Conservation (phyloP, 1,140 invertebrate species). For the Nomia melanderi region DNA sequence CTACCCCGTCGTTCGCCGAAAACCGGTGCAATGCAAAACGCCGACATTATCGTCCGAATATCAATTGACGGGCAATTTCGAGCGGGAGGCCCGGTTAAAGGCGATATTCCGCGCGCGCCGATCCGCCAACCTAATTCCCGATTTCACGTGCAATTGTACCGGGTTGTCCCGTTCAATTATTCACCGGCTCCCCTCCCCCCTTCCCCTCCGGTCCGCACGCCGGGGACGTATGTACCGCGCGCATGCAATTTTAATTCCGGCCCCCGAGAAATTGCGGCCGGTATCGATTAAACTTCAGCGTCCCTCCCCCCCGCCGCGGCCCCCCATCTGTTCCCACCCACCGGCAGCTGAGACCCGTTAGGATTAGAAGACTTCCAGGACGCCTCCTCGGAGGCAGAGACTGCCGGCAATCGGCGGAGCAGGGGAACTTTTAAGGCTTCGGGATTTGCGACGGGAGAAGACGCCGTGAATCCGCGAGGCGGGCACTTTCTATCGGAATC, state of each 20-base stretch:
- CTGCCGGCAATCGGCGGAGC: not conserved
- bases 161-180: slow-evolving; percentile 17
- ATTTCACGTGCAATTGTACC: slow-evolving; percentile 14
- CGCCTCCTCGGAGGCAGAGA: not conserved
- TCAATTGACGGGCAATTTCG: too few relatives aligned
- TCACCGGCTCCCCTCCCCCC: not conserved
- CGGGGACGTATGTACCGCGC: not conserved
- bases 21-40: too few relatives aligned
- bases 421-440: slow-evolving; percentile 41
- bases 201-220: too few relatives aligned
- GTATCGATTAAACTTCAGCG: slow-evolving; percentile 39
- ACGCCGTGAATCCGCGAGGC: not conserved
- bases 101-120: too few relatives aligned
- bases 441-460: not conserved
- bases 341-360: not conserved
- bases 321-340: not conserved
- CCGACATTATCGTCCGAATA: too few relatives aligned
- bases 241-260: slow-evolving; percentile 41
- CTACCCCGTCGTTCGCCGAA: too few relatives aligned
- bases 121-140: not conserved
- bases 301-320: not conserved
- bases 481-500: too few relatives aligned
- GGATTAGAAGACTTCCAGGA: slow-evolving; percentile 37
- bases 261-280: slow-evolving; percentile 12
- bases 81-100: too few relatives aligned